Percentiles rank a stretch among this genome's conserved stretches.
These are phyloP conservation scores for Drosophila multiciliata DNA, from an alignment of 2,888 invertebrate species.

Conservation along the genomic window DNA sequence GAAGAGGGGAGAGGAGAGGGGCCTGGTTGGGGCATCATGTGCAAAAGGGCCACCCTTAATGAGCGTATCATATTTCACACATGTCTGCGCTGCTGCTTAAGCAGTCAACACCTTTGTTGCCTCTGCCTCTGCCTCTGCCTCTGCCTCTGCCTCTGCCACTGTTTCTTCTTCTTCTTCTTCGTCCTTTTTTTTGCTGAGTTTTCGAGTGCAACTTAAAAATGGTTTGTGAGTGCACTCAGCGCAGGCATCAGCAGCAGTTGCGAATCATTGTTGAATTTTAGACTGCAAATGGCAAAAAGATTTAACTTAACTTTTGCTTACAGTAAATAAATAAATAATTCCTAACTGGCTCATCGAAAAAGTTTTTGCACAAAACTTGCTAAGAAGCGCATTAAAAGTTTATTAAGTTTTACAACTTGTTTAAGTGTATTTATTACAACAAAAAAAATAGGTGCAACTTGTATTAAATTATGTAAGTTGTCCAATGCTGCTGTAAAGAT, in stretches of 20 bases:
- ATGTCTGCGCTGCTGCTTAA: slow-evolving; percentile 52
- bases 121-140: background rate
- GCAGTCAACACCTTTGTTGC: slow-evolving; percentile 55
- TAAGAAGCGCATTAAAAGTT: slow-evolving; percentile 3
- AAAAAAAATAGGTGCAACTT: background rate
- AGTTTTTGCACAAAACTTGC: slow-evolving; percentile 10
- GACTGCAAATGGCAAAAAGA: slow-evolving; percentile 1
- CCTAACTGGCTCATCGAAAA: slow-evolving; percentile 20
- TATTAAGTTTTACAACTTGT: slow-evolving; percentile 10
- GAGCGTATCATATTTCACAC: slow-evolving; percentile 74
- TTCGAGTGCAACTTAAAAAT: slow-evolving; percentile 50
- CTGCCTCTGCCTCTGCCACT: background rate
- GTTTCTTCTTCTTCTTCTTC: background rate
- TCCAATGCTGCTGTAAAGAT: background rate
- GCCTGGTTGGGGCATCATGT: slow-evolving; percentile 2
- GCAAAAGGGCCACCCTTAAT: slow-evolving; percentile 52
- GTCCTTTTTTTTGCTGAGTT: slow-evolving; percentile 1
- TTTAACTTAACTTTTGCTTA: slow-evolving; percentile 9
- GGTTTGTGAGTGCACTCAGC: slow-evolving; percentile 51
- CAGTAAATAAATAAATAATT: slow-evolving; percentile 42
- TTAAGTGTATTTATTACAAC: slow-evolving; percentile 1
- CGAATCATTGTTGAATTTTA: slow-evolving; percentile 1
- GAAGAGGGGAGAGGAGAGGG: background rate
- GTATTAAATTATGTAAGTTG: slow-evolving; percentile 1
- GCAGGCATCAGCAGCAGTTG: slow-evolving; percentile 1